Evolutionary conservation across 2,113 vertebrate species (phyloP).

Genomic region (Tragulus kanchil): DNA sequence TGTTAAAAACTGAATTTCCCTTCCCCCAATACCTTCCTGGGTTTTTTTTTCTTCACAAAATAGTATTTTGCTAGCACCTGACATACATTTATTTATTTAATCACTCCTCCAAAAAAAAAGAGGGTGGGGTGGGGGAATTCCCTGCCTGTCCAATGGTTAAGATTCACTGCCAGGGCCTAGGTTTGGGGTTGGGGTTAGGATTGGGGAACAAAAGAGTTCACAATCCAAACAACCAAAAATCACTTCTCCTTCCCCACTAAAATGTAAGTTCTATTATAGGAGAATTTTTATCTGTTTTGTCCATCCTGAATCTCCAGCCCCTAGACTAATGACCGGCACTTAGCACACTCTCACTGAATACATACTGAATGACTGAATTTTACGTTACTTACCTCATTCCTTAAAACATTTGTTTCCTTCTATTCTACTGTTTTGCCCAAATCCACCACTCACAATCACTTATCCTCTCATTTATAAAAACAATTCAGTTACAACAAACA

Average conservation of each 20-base stretch:
- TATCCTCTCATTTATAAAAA: slow-evolving; percentile 28
- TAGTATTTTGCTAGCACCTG: not conserved
- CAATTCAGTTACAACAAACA: slow-evolving; percentile 44
- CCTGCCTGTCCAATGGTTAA: not conserved
- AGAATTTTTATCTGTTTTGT: slow-evolving; percentile 51
- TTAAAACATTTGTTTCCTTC: slow-evolving; percentile 54
- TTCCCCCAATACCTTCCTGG: slow-evolving; percentile 39
- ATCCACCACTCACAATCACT: not conserved
- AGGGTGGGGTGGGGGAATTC: not conserved
- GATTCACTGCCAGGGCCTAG: not conserved
- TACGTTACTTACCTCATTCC: not conserved
- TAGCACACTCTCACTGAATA: not conserved
- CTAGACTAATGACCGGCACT: not conserved
- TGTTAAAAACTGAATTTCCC: slow-evolving; percentile 1
- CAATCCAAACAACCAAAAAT: not conserved
- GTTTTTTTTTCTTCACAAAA: too few relatives aligned
- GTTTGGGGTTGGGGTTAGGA: not conserved
- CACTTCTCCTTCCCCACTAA: slow-evolving; percentile 26
- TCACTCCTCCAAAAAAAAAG: not conserved
- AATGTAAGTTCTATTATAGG: slow-evolving; percentile 24
- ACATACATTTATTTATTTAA: not conserved
- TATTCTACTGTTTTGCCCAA: slow-evolving; percentile 37
- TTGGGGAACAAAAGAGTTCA: not conserved
- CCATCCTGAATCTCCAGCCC: not conserved
- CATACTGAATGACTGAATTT: slow-evolving; percentile 10